phyloP scores from a whole-genome alignment of 1,140 invertebrate species.

The Penaeus indicus region DNA sequence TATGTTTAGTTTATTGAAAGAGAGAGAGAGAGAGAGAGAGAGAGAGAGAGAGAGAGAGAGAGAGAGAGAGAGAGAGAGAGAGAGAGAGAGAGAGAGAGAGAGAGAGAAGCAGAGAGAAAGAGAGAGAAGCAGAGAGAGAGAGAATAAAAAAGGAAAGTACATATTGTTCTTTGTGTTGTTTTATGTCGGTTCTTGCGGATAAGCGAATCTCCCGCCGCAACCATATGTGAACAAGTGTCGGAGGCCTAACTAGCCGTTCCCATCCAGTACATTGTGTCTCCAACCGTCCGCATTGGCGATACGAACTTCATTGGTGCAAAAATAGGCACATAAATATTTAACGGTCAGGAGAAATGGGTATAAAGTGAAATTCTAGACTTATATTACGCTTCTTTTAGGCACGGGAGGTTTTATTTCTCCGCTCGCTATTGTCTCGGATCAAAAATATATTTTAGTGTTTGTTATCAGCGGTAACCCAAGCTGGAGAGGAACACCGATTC shows the following conservation, averaged over 20 bases:
- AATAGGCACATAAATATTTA: slow-evolving; percentile 38
- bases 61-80: background rate
- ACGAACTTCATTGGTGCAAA: slow-evolving; percentile 45
- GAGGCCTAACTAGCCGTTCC: background rate
- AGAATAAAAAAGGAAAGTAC: background rate
- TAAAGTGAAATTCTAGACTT: slow-evolving; percentile 41
- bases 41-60: background rate
- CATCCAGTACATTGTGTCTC: background rate
- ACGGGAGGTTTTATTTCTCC: slow-evolving; percentile 36
- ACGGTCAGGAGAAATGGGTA: slow-evolving; percentile 9
- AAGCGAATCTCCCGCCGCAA: background rate
- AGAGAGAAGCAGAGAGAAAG: background rate
- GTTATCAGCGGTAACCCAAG: slow-evolving; percentile 56
- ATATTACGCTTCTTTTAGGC: slow-evolving; percentile 34
- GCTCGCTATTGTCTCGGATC: slow-evolving; percentile 49
- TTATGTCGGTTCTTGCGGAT: background rate
- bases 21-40: too few relatives aligned
- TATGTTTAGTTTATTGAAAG: too few relatives aligned
- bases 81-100: background rate
- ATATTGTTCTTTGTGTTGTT: background rate
- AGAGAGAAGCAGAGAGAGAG: background rate
- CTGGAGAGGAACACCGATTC: slow-evolving; percentile 40
- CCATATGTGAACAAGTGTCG: background rate
- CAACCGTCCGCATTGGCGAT: slow-evolving; percentile 2
- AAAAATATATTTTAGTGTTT: slow-evolving; percentile 56